Evolutionary conservation across 2,888 invertebrate genomes (phyloP), one percentile per base, ranked within the genome.

Genomic region (Macrosiphum euphorbiae): DNA sequence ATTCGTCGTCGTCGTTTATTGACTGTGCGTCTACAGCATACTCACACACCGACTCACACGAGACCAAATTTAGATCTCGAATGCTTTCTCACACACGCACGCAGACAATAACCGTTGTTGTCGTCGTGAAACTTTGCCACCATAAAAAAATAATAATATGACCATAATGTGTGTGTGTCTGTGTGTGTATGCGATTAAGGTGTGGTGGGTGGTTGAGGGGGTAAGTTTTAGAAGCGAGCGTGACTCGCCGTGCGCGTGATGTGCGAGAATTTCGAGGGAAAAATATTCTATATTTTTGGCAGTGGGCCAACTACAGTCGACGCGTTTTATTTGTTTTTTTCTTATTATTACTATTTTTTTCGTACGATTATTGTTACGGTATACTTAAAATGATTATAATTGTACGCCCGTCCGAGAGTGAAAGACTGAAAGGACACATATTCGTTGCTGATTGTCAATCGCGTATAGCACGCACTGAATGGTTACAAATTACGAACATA

Each of bases 1-100:
- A 78, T 87, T 86, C 93, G 89, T 89, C 84, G 93, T 93, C 58
- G 92, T 90, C 90, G 93, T 94, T 94, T 94, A 94, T 94, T 90
- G 93, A 94, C 93, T 90, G 90, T 61, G 93, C n/a, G 84, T 90
- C 85, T 55, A 61, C 58, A 8, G 26, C 84, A 13, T 67, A 89
- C 47, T 47, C 93, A 55, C 55, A 55, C 67, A 86, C 91, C 35
- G 35, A 78, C 92, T 24, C 50, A 41, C 52, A 67, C 92, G 92
- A 41, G 11, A 88, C 92, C 92, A 92, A 88, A 92, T 92, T 92
- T 92, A 92, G 92, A 92, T 92, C 84, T 87, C 44, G 50, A 58
- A 87, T 61, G 47, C 16, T 92, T 41, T 47, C 92, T 50, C 86
- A 58, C 92, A 52, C 90, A 50, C 52, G 52, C 16, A 10, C 52